Evolutionary conservation across 2,888 invertebrate genomes (phyloP).

Genomic region (Zaprionus obscuricornis): DNA sequence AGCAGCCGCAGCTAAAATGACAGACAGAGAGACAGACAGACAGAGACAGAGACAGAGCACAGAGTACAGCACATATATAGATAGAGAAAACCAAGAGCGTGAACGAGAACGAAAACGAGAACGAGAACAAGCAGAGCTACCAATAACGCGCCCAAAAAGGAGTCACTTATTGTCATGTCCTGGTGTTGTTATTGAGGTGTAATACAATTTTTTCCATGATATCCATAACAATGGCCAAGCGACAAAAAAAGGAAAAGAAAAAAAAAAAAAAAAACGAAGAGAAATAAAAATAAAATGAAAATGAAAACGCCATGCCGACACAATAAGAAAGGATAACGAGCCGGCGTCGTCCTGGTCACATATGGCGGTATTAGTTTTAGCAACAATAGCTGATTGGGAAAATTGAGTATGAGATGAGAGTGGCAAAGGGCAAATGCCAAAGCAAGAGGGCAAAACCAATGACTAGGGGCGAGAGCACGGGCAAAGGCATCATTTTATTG

Average conservation of each 20-base stretch:
- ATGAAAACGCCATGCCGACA: slow-evolving; percentile 47
- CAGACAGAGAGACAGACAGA: not conserved
- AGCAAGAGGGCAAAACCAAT: slow-evolving; percentile 6
- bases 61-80: not conserved
- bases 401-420: not conserved
- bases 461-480: too few species aligned
- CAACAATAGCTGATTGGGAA: slow-evolving; percentile 36
- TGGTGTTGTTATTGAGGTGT: slow-evolving; percentile 83
- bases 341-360: slow-evolving; percentile 71
- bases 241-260: slow-evolving; percentile 15
- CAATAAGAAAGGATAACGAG: slow-evolving; percentile 73
- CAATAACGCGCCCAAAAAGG: slow-evolving; percentile 45
- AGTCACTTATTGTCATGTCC: slow-evolving; percentile 77
- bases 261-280: slow-evolving; percentile 15
- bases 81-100: not conserved
- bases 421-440: not conserved
- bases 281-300: slow-evolving; percentile 23
- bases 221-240: slow-evolving; percentile 67
- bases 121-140: slow-evolving; percentile 10
- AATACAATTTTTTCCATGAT: slow-evolving; percentile 82
- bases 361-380: slow-evolving; percentile 78
- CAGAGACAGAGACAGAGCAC: not conserved
- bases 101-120: not conserved
- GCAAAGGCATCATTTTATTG: too few species aligned
- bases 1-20: slow-evolving; percentile 21